Conservation (phyloP, 2,797 vertebrate species). For the Okamejei kenojei region DNA sequence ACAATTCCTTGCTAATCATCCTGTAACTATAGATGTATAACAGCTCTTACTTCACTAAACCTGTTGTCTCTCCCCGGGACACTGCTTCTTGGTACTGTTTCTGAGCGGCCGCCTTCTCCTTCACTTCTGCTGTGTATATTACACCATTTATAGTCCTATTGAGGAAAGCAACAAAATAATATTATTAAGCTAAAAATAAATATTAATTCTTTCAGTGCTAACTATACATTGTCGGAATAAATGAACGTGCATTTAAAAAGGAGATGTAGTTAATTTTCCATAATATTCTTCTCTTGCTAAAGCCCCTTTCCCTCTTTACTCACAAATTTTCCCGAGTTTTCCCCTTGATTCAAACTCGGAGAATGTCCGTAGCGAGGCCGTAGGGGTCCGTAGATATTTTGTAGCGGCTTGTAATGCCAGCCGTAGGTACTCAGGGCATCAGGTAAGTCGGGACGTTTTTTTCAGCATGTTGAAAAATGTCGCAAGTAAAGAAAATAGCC, state of each 20-base stretch:
- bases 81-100: constrained; percentile 76
- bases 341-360: no score
- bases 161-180: constrained; percentile 32
- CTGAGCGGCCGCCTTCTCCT: constrained; percentile 75
- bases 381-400: no score
- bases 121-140: constrained; percentile 70
- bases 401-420: no score
- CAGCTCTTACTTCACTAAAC: constrained; percentile 71
- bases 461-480: no score
- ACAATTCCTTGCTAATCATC: not conserved
- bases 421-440: no score
- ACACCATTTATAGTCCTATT: constrained; percentile 71
- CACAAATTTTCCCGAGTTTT: no score
- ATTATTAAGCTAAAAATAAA: not conserved
- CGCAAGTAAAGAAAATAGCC: no score
- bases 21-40: not conserved
- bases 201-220: no score
- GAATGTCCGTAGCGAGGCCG: no score
- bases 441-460: no score
- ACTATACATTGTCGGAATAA: not conserved
- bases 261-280: not conserved
- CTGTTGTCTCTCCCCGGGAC: constrained; percentile 71
- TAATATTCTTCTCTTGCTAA: not conserved
- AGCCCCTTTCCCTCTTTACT: no score
- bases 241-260: not conserved